Evolutionary conservation across 2,888 invertebrate species (phyloP).

Genomic region (Aspidapion aeneum): DNA sequence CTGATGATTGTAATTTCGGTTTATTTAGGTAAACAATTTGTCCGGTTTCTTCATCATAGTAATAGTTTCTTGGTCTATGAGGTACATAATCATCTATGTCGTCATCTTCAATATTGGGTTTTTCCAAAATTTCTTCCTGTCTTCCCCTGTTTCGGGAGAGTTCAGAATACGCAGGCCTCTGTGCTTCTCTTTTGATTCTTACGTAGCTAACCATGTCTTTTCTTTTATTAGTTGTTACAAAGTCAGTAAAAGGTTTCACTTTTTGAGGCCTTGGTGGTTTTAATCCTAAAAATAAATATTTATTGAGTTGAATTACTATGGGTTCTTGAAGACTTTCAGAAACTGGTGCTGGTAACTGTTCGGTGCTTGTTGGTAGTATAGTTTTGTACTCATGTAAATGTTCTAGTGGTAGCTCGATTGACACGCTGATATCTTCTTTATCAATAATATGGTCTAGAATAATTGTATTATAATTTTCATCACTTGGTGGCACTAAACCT

Average conservation of each 20-base stretch:
- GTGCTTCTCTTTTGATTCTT: slow-evolving; percentile 34
- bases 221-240: slow-evolving; percentile 17
- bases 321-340: slow-evolving; percentile 13
- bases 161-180: slow-evolving; percentile 36
- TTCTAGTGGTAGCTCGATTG: background rate
- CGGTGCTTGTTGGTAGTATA: background rate
- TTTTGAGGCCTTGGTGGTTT: slow-evolving; percentile 41
- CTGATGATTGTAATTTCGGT: slow-evolving; percentile 19
- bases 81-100: slow-evolving; percentile 45
- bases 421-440: background rate
- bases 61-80: slow-evolving; percentile 42
- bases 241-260: slow-evolving; percentile 37
- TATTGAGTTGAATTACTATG: slow-evolving; percentile 31
- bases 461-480: slow-evolving; percentile 34
- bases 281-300: slow-evolving; percentile 42
- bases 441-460: slow-evolving; percentile 5
- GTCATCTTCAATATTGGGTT: slow-evolving; percentile 25
- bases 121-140: slow-evolving; percentile 28
- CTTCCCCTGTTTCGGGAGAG: slow-evolving; percentile 34
- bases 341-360: slow-evolving; percentile 14
- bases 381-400: background rate
- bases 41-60: slow-evolving; percentile 44
- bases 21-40: slow-evolving; percentile 41
- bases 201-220: slow-evolving; percentile 13
- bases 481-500: slow-evolving; percentile 37